phyloP scores from a whole-genome alignment of 1,140 invertebrate genomes.

The Thaumatotibia leucotreta region DNA sequence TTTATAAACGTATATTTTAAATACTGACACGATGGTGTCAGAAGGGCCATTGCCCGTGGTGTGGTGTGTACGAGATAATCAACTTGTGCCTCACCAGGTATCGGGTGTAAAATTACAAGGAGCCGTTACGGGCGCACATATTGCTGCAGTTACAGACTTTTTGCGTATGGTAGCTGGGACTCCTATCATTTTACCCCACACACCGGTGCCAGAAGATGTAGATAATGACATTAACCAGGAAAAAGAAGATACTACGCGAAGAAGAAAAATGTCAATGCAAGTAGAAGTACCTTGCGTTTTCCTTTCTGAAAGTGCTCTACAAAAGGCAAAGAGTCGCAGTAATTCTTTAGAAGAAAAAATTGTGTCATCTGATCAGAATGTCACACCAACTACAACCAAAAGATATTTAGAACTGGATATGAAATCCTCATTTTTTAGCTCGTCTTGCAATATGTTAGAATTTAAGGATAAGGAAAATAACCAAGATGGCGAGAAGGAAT shows the following conservation, averaged over 20 bases:
- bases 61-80: slow-evolving; percentile 81
- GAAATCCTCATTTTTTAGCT: slow-evolving; percentile 34
- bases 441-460: slow-evolving; percentile 33
- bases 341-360: slow-evolving; percentile 66
- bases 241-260: slow-evolving; percentile 57
- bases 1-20: background rate
- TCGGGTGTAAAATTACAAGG: slow-evolving; percentile 80
- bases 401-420: slow-evolving; percentile 41
- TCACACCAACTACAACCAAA: slow-evolving; percentile 38
- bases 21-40: slow-evolving; percentile 72
- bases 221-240: slow-evolving; percentile 67
- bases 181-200: slow-evolving; percentile 76
- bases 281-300: slow-evolving; percentile 75
- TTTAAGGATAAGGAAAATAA: slow-evolving; percentile 30
- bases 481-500: slow-evolving; percentile 30
- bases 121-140: slow-evolving; percentile 79
- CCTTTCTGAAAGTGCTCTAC: slow-evolving; percentile 65
- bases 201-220: slow-evolving; percentile 57
- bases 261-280: slow-evolving; percentile 73
- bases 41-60: slow-evolving; percentile 78
- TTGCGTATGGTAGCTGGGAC: slow-evolving; percentile 78
- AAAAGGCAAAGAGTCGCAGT: slow-evolving; percentile 62
- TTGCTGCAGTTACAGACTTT: slow-evolving; percentile 79
- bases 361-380: slow-evolving; percentile 46
- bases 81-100: slow-evolving; percentile 79